Evolutionary conservation across 2,888 invertebrate genomes (phyloP).

Genomic region (Nemoura dubitans): DNA sequence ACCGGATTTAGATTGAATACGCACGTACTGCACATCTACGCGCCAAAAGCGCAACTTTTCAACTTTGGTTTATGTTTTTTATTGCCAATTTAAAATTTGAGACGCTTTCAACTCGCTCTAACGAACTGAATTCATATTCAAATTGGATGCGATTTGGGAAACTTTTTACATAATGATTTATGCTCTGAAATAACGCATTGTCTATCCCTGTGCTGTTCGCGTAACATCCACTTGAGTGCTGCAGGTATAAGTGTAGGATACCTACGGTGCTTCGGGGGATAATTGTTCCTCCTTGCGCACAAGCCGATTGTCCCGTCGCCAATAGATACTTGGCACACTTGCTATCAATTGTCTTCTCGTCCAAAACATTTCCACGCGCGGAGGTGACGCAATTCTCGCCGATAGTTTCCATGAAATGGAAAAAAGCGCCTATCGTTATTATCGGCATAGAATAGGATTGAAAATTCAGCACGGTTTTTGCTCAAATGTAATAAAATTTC

Average conservation of each 20-base stretch:
- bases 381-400: not conserved
- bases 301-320: not conserved
- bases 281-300: not conserved
- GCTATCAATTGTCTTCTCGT: not conserved
- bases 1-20: not conserved
- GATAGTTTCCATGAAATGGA: not conserved
- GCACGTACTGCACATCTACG: not conserved
- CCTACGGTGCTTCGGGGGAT: not conserved
- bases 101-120: not conserved
- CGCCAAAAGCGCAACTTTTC: not conserved
- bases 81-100: not conserved
- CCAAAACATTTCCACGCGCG: not conserved
- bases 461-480: constrained; percentile 7
- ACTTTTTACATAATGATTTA: not conserved
- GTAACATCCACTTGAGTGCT: not conserved
- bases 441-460: not conserved
- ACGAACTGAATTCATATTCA: constrained; percentile 4
- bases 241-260: too few species aligned
- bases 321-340: not conserved
- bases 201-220: not conserved
- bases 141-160: not conserved
- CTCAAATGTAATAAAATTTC: not conserved
- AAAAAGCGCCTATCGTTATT: not conserved
- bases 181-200: not conserved
- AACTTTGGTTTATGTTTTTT: not conserved